Conservation (phyloP, 2,797 vertebrate genomes). For the Esox lucius region DNA sequence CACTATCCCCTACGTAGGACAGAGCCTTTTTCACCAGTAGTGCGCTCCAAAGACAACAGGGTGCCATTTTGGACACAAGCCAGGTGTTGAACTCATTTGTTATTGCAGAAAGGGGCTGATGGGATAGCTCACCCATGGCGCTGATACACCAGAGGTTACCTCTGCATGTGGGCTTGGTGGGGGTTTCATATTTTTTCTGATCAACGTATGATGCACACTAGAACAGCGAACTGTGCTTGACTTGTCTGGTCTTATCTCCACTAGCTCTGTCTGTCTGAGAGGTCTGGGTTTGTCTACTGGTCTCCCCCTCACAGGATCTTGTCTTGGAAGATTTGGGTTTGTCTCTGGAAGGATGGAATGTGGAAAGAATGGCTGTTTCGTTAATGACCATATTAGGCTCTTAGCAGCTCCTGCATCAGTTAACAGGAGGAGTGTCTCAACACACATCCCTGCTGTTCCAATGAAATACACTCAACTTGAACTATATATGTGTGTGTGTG, state of each 20-base stretch:
- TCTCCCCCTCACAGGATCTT: too few species aligned
- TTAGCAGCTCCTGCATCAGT: constrained; percentile 33
- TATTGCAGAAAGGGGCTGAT: constrained; percentile 48
- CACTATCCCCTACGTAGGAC: too few species aligned
- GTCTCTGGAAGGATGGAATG: constrained; percentile 11
- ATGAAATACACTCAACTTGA: constrained; percentile 37
- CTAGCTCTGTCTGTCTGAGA: too few species aligned
- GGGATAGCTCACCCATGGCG: constrained; percentile 44
- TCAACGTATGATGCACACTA: too few species aligned
- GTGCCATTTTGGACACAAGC: too few species aligned
- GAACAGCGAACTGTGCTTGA: too few species aligned
- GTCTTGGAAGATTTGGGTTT: not conserved
- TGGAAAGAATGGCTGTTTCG: too few species aligned
- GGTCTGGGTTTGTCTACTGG: too few species aligned
- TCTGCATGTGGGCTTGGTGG: constrained; percentile 63
- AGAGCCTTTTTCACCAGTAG: too few species aligned
- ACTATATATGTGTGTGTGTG: not conserved
- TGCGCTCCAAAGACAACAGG: too few species aligned
- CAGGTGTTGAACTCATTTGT: constrained; percentile 54
- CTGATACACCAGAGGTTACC: constrained; percentile 40
- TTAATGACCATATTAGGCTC: constrained; percentile 22
- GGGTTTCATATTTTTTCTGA: too few species aligned
- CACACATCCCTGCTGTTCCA: constrained; percentile 51
- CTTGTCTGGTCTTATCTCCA: too few species aligned
- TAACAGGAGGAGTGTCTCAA: constrained; percentile 43